A percentile compares a stretch with the other conserved stretches of the same genome.
Conservation (phyloP, 2,888 invertebrate species). For the Entomobrya multifasciata region DNA sequence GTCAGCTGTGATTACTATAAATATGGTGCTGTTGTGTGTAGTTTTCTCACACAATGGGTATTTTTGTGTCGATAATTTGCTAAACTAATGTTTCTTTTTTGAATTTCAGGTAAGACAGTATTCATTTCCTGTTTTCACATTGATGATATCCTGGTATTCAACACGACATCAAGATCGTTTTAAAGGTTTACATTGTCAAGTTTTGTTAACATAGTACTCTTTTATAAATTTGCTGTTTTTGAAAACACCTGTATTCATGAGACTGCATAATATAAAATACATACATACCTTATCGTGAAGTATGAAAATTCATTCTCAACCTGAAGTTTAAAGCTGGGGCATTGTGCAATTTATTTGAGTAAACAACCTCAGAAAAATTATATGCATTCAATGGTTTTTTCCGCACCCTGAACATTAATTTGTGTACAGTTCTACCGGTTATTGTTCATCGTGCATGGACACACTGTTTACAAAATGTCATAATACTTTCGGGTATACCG, state of each 20-base stretch:
- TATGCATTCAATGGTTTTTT: not conserved
- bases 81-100: not conserved
- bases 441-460: not conserved
- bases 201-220: too few species aligned
- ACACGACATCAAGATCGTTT: not conserved
- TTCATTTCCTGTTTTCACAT: not conserved
- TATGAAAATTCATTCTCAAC: too few species aligned
- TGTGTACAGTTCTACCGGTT: not conserved
- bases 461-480: not conserved
- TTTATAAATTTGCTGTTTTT: too few species aligned
- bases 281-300: too few species aligned
- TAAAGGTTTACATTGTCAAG: not conserved
- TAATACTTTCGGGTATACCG: not conserved
- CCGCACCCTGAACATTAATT: constrained; percentile 6
- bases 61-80: too few species aligned
- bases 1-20: constrained; percentile 9
- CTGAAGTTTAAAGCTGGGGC: too few species aligned
- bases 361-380: not conserved
- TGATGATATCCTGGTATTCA: not conserved
- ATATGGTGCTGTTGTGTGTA: not conserved
- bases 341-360: not conserved
- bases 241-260: too few species aligned
- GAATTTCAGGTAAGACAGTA: not conserved
- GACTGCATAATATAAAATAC: too few species aligned
- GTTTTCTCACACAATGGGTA: not conserved